Base-by-base conservation (phyloP, 1,140 invertebrate species). In the Lepidurus packardi region DNA sequence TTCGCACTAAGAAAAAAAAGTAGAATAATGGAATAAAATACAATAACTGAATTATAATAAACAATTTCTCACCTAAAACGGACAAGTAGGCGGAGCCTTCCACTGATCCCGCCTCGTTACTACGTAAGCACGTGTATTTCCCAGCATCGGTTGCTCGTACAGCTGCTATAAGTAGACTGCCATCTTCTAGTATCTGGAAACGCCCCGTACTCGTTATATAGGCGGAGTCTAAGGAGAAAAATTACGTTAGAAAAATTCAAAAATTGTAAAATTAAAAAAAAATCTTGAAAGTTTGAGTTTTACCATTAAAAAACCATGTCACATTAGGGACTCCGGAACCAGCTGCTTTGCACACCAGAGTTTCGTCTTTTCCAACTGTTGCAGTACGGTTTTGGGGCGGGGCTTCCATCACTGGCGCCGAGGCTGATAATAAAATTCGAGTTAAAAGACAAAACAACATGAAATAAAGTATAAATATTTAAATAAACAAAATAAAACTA, bases 221-320 rank as follows among this genome's bases (percentile, higher is more conserved):
- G 42, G 80, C 80, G 1, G 81, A 80, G 78, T 84, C 83, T 84
- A 73, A 9, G 73, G 74, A 13, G 7, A 21, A 21, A 47, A 16
- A 47, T 25, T 1, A 47, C 6, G 1, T 3, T 47, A 47, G 16
- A 47, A 47, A 11, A 47, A 16, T 47, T 65, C n/a, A 21, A 3
- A 21, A 16, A 16, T n/a, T 0, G 2, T 75, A n/a, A 5, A 16
- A 16, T 25, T 25, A 25, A 16, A 24, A n/a, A n/a, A n/a, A n/a
- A n/a, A n/a, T n/a, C n/a, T n/a, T n/a, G n/a, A n/a, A n/a, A n/a
- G n/a, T 73, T 0, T 4, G 1, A 34, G 76, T 81, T 87, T 87
- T 88, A 95, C 94, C 93, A 85, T 94, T 93, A 83, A 91, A 93
- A 82, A 92, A 90, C 96, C 96, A 98, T 8, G 93, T 93, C n/a